Evolutionary conservation across 2,888 invertebrate genomes (phyloP).

Genomic region (Caenorhabditis angaria): DNA sequence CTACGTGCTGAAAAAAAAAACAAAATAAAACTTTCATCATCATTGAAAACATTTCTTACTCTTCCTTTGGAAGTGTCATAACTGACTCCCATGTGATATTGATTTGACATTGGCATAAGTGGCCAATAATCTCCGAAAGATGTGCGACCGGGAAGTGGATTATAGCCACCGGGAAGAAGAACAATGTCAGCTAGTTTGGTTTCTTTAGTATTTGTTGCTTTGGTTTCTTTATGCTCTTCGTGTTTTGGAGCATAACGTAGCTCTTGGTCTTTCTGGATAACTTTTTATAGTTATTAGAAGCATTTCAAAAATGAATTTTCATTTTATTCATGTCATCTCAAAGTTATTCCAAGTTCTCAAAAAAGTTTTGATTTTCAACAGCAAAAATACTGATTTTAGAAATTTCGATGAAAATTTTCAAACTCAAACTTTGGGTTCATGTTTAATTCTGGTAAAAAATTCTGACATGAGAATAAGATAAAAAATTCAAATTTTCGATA

Average conservation of each 20-base stretch:
- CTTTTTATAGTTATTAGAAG: not conserved
- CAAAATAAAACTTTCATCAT: not conserved
- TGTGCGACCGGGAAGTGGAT: slow-evolving; percentile 50
- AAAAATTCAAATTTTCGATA: too few relatives aligned
- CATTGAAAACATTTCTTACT: slow-evolving; percentile 17
- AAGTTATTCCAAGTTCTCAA: slow-evolving; percentile 6
- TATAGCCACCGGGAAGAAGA: slow-evolving; percentile 45
- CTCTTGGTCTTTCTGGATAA: slow-evolving; percentile 33
- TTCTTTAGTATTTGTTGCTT: slow-evolving; percentile 5
- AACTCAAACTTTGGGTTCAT: too few relatives aligned
- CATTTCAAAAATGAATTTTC: too few relatives aligned
- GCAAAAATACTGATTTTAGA: not conserved
- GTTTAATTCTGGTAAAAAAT: too few relatives aligned
- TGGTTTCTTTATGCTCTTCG: slow-evolving; percentile 12
- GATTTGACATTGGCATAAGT: slow-evolving; percentile 48
- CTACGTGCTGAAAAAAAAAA: slow-evolving; percentile 40
- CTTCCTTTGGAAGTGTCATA: slow-evolving; percentile 47
- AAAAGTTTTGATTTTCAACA: slow-evolving; percentile 12
- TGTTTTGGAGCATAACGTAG: slow-evolving; percentile 16
- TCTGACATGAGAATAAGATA: too few relatives aligned
- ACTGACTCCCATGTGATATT: slow-evolving; percentile 48
- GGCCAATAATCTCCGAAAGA: slow-evolving; percentile 55
- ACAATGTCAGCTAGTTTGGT: slow-evolving; percentile 28
- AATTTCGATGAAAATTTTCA: too few relatives aligned
- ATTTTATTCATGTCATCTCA: too few relatives aligned